Evolutionary conservation across 2,888 invertebrate genomes (phyloP).

Genomic region (Aelia acuminata): DNA sequence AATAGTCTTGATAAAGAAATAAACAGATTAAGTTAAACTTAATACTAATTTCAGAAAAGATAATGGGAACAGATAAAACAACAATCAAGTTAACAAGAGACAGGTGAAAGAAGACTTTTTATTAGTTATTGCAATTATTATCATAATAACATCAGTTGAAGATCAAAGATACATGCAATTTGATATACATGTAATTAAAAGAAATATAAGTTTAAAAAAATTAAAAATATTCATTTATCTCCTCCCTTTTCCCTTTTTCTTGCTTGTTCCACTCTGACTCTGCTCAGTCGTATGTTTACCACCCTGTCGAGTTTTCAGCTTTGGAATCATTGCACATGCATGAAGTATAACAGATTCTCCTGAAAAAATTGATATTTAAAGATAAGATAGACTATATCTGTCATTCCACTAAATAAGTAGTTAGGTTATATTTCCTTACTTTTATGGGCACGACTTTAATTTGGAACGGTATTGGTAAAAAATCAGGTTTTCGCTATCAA

Average conservation of each 20-base stretch:
- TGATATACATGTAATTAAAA: not conserved
- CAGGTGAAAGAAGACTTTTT: not conserved
- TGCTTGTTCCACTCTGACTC: slow-evolving; percentile 67
- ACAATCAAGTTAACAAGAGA: not conserved
- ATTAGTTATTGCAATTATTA: not conserved
- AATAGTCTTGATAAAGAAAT: too few species aligned
- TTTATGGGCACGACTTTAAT: too few species aligned
- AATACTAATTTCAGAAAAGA: too few species aligned
- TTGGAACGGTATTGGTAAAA: too few species aligned
- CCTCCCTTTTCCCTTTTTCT: slow-evolving; percentile 71
- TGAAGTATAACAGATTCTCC: slow-evolving; percentile 84
- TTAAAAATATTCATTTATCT: slow-evolving; percentile 67
- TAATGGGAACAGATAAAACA: too few species aligned
- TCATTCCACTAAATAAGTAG: too few species aligned
- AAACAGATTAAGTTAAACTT: too few species aligned
- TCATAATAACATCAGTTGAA: not conserved
- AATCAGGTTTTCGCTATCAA: too few species aligned
- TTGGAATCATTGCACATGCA: slow-evolving; percentile 89
- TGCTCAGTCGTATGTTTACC: slow-evolving; percentile 70
- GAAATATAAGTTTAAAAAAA: not conserved
- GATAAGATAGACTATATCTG: too few species aligned
- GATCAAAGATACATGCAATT: not conserved
- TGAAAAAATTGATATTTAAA: slow-evolving; percentile 66
- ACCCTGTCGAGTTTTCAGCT: slow-evolving; percentile 84
- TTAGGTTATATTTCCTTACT: too few species aligned